Percentiles rank a stretch among this genome's conserved stretches.
These are phyloP conservation scores for Dermochelys coriacea DNA, from an alignment of 2,797 vertebrate genomes.

Conservation along the genomic window DNA sequence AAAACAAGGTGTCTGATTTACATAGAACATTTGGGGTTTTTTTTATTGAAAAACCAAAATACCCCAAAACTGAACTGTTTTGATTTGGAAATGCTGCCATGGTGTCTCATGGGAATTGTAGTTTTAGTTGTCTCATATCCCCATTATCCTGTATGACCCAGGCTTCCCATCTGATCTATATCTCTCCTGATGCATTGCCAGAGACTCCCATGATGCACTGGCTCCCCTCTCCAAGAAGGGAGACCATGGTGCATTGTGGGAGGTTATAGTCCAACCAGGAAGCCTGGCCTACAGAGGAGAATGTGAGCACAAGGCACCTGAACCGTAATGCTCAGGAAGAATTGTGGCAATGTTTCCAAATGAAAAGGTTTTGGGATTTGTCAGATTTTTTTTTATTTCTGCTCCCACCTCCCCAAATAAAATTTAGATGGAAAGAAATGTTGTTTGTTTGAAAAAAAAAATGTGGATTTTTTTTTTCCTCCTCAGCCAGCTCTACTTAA, in stretches of 20 bases:
- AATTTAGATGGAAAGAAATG: background rate
- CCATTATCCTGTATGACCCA: rapidly evolving
- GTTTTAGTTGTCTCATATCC: background rate
- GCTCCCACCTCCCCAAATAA: background rate
- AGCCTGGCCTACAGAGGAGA: background rate
- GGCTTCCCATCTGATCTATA: background rate
- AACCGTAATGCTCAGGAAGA: background rate
- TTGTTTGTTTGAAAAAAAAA: background rate
- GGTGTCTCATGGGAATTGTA: background rate
- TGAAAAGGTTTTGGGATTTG: background rate
- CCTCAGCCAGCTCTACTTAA: background rate
- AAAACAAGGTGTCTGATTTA: background rate
- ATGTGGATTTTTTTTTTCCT: background rate
- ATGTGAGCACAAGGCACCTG: rapidly evolving
- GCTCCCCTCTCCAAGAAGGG: background rate
- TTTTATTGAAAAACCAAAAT: background rate
- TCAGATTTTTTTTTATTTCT: background rate
- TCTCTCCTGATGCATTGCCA: background rate
- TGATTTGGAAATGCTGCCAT: background rate
- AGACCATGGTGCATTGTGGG: background rate
- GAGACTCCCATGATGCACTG: background rate
- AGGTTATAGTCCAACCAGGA: background rate
- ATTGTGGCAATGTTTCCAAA: background rate
- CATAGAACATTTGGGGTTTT: background rate
- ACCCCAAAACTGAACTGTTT: background rate